These are phyloP conservation scores for Ramphastos sulfuratus DNA, from an alignment of 2,113 vertebrate genomes.

Conservation along the genomic window DNA sequence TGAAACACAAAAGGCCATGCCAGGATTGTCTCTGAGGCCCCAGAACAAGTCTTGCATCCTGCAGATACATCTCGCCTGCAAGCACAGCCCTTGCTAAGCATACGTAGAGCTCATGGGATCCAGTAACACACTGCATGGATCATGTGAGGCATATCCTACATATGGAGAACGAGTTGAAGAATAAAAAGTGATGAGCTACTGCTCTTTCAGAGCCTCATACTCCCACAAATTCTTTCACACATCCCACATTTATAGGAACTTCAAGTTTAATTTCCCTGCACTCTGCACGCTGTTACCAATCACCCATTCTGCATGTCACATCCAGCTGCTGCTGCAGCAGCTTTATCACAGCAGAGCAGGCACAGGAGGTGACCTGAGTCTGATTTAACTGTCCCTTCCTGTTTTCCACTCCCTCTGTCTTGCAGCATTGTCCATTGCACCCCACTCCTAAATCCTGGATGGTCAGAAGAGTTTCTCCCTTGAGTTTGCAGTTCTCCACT, in stretches of 20 bases:
- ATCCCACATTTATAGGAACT: neutral
- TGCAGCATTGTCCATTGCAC: neutral
- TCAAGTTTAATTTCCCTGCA: neutral
- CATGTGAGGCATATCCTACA: neutral
- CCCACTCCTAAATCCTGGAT: neutral
- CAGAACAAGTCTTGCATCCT: neutral
- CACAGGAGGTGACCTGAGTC: neutral
- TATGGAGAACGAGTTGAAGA: neutral
- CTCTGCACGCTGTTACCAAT: neutral
- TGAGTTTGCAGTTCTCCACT: neutral
- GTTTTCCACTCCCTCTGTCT: neutral
- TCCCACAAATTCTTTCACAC: neutral
- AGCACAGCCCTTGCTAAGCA: neutral
- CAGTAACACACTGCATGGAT: neutral
- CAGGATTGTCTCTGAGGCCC: neutral
- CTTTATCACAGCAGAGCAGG: neutral
- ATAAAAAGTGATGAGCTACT: neutral
- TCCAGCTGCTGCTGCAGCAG: neutral
- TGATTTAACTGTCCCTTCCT: neutral
- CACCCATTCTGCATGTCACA: neutral
- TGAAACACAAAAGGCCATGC: neutral
- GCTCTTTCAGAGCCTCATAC: neutral
- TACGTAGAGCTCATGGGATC: neutral
- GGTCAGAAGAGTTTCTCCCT: neutral
- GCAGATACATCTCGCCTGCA: neutral